phyloP scores from a whole-genome alignment of 1,140 invertebrate species.

The Tetraneura akinire region DNA sequence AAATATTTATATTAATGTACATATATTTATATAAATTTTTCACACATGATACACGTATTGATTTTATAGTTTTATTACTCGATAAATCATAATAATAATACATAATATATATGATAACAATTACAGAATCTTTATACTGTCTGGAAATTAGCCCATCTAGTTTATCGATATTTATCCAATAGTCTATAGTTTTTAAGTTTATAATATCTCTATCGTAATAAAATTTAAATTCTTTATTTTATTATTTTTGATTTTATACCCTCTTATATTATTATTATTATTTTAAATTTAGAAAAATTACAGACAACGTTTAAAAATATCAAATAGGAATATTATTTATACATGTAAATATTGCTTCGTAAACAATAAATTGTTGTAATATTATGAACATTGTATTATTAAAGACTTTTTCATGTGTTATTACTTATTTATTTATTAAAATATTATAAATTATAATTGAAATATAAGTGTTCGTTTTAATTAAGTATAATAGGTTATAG shows the following conservation, averaged over 20 bases:
- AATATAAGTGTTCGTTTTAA: too few species aligned
- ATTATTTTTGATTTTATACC: conserved; percentile 1
- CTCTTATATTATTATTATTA: background rate
- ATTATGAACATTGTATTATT: too few species aligned
- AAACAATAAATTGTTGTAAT: too few species aligned
- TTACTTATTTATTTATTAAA: too few species aligned
- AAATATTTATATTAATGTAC: too few species aligned
- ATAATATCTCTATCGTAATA: background rate
- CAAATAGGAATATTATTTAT: too few species aligned
- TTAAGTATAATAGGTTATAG: too few species aligned
- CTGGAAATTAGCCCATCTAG: conserved; percentile 18
- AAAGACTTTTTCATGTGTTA: too few species aligned
- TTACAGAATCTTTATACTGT: background rate
- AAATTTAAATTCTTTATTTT: conserved; percentile 18
- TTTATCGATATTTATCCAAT: background rate
- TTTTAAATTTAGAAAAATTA: conserved; percentile 20
- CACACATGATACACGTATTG: background rate
- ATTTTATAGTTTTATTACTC: conserved; percentile 27
- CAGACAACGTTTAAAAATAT: too few species aligned
- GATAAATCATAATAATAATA: conserved; percentile 21
- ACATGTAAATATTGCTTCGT: too few species aligned
- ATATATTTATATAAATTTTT: background rate
- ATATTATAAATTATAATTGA: too few species aligned
- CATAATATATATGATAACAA: conserved; percentile 33
- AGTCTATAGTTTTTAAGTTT: conserved; percentile 4